Percentiles rank a stretch among this genome's conserved stretches.
Conservation (phyloP, 2,113 vertebrate genomes). For the Esox niger region DNA sequence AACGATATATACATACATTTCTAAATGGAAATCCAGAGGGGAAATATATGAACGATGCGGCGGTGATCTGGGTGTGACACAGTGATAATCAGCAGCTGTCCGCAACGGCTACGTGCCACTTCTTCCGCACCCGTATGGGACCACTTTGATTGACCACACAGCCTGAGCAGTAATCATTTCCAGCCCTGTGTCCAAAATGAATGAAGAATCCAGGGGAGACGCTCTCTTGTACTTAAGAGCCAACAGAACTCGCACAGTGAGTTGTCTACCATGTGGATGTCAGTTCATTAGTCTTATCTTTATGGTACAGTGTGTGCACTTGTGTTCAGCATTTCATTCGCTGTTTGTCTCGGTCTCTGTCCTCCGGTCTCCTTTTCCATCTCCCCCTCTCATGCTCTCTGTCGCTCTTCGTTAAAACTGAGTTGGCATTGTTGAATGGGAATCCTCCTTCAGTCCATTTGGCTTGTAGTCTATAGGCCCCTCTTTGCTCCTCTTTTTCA, state of each 20-base stretch:
- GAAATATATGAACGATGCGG: constrained; percentile 35
- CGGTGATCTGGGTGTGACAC: constrained; percentile 17
- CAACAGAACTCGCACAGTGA: constrained; percentile 21
- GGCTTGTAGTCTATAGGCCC: constrained; percentile 52
- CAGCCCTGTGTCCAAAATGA: too few relatives aligned
- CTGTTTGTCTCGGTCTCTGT: constrained; percentile 36
- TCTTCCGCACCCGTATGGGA: neutral
- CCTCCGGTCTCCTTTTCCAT: neutral
- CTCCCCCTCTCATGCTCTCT: neutral
- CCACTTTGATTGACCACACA: too few relatives aligned
- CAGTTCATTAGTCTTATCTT: constrained; percentile 44
- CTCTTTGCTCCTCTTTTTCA: constrained; percentile 17
- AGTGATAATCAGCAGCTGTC: constrained; percentile 20
- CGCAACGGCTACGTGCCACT: neutral
- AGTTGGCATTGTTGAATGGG: constrained; percentile 57
- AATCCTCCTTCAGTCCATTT: constrained; percentile 50
- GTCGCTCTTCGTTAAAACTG: constrained; percentile 29
- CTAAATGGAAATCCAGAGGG: constrained; percentile 58
- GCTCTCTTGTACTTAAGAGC: neutral
- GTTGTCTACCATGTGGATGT: constrained; percentile 24
- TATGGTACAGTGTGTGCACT: constrained; percentile 56
- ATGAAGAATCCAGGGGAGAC: neutral
- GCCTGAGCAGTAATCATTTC: too few relatives aligned
- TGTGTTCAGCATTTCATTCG: constrained; percentile 48
- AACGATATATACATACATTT: constrained; percentile 15